These are phyloP conservation scores for Mystacornis crossleyi DNA, from an alignment of 2,113 vertebrate species.

Conservation along the genomic window DNA sequence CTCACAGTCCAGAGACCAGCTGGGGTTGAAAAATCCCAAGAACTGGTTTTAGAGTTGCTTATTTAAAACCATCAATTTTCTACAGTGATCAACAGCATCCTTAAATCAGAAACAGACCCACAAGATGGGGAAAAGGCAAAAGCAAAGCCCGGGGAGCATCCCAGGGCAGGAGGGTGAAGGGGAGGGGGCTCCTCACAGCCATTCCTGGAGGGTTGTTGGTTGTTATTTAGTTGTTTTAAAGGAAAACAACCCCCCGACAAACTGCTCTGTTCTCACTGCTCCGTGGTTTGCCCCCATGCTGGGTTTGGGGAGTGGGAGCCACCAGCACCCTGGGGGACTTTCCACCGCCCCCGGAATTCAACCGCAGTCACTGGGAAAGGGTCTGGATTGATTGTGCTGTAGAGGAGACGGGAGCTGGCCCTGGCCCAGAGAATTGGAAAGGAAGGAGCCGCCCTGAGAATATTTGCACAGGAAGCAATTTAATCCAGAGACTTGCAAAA, in stretches of 20 bases:
- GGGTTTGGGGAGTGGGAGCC: not conserved
- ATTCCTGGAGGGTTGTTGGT: accelerated
- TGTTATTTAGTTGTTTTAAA: not conserved
- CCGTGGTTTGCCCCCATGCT: not conserved
- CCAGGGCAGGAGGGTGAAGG: not conserved
- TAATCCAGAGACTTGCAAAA: not conserved
- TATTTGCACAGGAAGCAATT: constrained; percentile 59
- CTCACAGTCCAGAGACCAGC: not conserved
- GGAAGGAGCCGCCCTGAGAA: constrained; percentile 52
- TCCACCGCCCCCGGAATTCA: not conserved
- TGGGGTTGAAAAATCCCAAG: not conserved
- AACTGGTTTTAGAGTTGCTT: not conserved
- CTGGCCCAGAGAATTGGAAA: not conserved
- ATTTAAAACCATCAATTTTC: not conserved
- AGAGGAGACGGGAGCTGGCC: not conserved
- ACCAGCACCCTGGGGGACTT: not conserved
- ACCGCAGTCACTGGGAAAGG: not conserved
- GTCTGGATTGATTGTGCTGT: not conserved
- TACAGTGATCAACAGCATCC: not conserved
- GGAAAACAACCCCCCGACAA: not conserved
- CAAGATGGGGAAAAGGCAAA: accelerated
- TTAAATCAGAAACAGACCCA: not conserved
- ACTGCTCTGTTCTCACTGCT: not conserved
- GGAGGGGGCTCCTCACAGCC: not conserved
- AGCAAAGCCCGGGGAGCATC: not conserved